Evolutionary conservation across 2,888 invertebrate genomes (phyloP).

Genomic region (Athetis lepigone): DNA sequence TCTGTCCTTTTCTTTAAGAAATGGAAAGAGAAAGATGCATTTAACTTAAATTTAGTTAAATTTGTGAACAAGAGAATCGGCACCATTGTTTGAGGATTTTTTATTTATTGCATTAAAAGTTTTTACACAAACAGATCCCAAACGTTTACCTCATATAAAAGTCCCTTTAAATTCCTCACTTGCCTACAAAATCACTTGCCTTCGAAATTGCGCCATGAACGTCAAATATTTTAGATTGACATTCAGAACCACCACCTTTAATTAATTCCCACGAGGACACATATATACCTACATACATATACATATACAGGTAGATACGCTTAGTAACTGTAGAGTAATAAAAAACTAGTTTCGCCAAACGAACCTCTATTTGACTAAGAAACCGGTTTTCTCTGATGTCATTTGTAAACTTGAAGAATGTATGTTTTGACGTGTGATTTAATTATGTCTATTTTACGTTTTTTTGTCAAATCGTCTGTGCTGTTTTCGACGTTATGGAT

Average conservation of each 20-base stretch:
- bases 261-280: slow-evolving; percentile 48
- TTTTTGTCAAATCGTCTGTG: no score
- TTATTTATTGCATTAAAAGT: no score
- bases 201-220: slow-evolving; percentile 31
- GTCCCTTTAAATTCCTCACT: slow-evolving; percentile 2
- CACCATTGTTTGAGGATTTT: no score
- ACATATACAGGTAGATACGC: background rate
- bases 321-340: slow-evolving; percentile 29
- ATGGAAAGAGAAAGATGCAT: no score
- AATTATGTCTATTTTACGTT: slow-evolving; percentile 5
- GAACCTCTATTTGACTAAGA: slow-evolving; percentile 39
- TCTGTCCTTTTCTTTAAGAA: no score
- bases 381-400: slow-evolving; percentile 69
- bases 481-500: no score
- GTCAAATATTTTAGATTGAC: slow-evolving; percentile 53
- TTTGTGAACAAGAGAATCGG: no score
- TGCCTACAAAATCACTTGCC: slow-evolving; percentile 1
- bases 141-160: no score
- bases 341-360: slow-evolving; percentile 58
- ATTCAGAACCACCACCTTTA: slow-evolving; percentile 60
- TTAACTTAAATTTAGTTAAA: no score
- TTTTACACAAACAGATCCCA: no score
- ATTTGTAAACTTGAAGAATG: slow-evolving; percentile 59
- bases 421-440: slow-evolving; percentile 50
- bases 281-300: background rate